Evolutionary conservation across 2,797 vertebrate species (phyloP), one percentile per base, ranked within the genome.

Genomic region (Tragelaphus oryx): DNA sequence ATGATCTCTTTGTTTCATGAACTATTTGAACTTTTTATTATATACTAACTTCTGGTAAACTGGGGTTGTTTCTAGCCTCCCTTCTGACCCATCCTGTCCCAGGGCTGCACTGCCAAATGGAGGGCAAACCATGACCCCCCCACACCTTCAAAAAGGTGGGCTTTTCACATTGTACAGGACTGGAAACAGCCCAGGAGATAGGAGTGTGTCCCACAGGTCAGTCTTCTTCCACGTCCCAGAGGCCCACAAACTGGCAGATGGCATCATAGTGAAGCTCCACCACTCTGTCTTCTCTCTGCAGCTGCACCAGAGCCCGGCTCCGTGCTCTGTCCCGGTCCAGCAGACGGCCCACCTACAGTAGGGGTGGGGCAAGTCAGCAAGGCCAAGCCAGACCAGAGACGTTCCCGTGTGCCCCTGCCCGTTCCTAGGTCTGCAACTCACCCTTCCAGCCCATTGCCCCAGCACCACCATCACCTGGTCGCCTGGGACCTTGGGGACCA

Each of bases 241-340:
- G 98, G 89, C 99, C 99, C 10, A 99, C 90, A 9, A 99, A 99
- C 89, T 99, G 99, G 98, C 99, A 99, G 96, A 99, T 97, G 17
- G 97, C 97, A 79, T 99, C 99, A 30, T 99, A 99, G 79, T 99
- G 99, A 95, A 99, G 96, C 0, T 98, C 98, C 97, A 99, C 98
- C 54, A 99, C 71, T 80, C 98, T 98, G 24, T 99, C 99, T 0
- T 98, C 97, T 55, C 98, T 96, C 41, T 98, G 98, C 65, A 99
- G 98, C 97, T 99, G 99, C 37, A 99, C 99, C 98, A 99, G 97
- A 5, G 99, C 99, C 81, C 52, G 97, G 97, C 98, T 99, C 94
- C 96, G 98, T 93, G 98, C 98, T 97, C 98, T 98, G 97, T 99
- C 99, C 50, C 99, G 97, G 93, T 98, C 98, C 55, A 99, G 98